These are phyloP conservation scores for Montipora capitata DNA, from an alignment of 92 coral and sea anemone species.

Conservation along the genomic window DNA sequence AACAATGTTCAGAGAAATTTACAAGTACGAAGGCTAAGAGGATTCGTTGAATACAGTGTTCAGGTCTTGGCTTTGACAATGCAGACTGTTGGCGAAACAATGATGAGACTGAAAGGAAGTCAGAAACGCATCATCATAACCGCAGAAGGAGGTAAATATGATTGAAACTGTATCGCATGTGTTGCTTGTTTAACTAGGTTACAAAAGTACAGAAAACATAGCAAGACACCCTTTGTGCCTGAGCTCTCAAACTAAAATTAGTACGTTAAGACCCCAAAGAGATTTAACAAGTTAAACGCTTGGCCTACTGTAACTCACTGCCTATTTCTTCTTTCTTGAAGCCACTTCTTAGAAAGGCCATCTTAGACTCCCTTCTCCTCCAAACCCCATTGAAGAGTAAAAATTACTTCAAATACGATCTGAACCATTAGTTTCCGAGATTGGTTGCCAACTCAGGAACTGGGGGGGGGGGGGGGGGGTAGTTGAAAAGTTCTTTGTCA, in stretches of 20 bases:
- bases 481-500: not conserved
- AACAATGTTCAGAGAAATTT: not conserved
- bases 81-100: not conserved
- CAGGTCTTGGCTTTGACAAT: not conserved
- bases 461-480: not conserved
- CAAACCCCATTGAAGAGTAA: no score
- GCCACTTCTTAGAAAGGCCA: no score
- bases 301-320: no score
- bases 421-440: no score
- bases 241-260: no score
- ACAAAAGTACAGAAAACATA: no score
- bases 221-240: no score
- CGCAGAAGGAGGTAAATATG: slow-evolving; percentile 15
- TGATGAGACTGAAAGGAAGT: slow-evolving; percentile 10
- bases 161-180: not conserved
- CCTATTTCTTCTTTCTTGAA: no score
- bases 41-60: not conserved
- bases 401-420: no score
- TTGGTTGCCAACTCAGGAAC: slow-evolving; percentile 11
- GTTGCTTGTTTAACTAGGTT: not conserved
- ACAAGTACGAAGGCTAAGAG: slow-evolving; percentile 6
- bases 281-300: no score
- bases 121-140: not conserved
- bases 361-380: no score
- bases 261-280: no score